Percentiles rank a stretch among this genome's conserved stretches.
Conservation (phyloP, 2,888 invertebrate species). For the Drosophila buzzatii region DNA sequence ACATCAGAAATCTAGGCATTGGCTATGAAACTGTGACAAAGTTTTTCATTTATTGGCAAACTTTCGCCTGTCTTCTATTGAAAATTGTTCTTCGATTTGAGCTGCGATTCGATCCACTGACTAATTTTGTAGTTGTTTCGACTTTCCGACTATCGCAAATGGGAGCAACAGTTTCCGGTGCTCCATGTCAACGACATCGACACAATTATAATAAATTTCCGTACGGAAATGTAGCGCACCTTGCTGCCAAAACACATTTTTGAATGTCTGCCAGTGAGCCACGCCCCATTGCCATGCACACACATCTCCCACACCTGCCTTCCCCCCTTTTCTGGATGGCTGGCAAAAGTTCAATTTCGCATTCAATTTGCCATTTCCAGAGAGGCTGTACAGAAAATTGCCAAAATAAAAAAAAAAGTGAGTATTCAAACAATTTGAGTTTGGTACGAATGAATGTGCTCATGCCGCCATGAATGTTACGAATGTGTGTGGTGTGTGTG, state of each 20-base stretch:
- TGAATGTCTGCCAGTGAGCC: conserved; percentile 16
- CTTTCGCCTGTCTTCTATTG: not conserved
- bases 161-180: conserved; percentile 65
- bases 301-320: not conserved
- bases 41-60: not conserved
- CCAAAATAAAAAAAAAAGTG: conserved; percentile 24
- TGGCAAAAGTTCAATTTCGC: conserved; percentile 77
- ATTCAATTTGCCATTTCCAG: conserved; percentile 78
- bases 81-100: not conserved
- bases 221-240: conserved; percentile 59
- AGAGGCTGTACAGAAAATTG: conserved; percentile 46
- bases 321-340: conserved; percentile 12
- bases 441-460: conserved; percentile 26
- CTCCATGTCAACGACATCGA: conserved; percentile 73
- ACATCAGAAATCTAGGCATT: no score
- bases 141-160: conserved; percentile 13
- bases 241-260: conserved; percentile 47
- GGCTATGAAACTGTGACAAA: not conserved
- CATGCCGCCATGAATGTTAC: conserved; percentile 22
- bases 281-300: not conserved
- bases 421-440: conserved; percentile 56
- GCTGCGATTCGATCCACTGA: not conserved
- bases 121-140: conserved; percentile 10
- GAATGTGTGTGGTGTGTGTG: conserved; percentile 9
- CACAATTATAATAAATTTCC: conserved; percentile 77